Percentiles rank a stretch among this genome's conserved stretches.
phyloP scores from a whole-genome alignment of 2,888 invertebrate species.

The Trisateles emortualis region DNA sequence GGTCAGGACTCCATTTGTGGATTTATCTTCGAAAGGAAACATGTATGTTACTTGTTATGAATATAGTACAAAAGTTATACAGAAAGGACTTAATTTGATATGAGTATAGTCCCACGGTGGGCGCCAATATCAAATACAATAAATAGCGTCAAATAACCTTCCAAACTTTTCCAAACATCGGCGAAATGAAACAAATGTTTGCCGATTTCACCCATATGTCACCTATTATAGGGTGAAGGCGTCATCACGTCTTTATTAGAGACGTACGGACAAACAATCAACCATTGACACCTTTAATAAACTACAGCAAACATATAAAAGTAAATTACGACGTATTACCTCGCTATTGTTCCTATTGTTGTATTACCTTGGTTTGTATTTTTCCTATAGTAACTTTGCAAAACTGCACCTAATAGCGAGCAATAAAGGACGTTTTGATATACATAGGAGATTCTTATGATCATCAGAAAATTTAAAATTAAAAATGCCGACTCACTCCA shows the following conservation, averaged over 20 bases:
- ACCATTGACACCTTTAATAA: conserved; percentile 27
- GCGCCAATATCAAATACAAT: conserved; percentile 31
- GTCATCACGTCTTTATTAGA: conserved; percentile 36
- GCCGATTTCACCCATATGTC: conserved; percentile 18
- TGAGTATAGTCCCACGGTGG: conserved; percentile 22
- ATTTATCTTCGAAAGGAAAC: too few relatives aligned
- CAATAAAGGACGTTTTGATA: too few relatives aligned
- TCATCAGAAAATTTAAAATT: too few relatives aligned
- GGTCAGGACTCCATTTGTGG: too few relatives aligned
- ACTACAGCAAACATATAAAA: conserved; percentile 30
- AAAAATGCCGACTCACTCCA: too few relatives aligned
- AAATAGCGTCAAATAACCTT: conserved; percentile 7
- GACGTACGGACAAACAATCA: conserved; percentile 34
- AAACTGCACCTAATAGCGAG: too few relatives aligned
- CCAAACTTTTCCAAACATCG: conserved; percentile 10
- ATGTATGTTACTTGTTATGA: too few relatives aligned
- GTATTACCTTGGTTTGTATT: too few relatives aligned
- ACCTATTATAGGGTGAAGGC: conserved; percentile 28
- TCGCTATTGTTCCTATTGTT: too few relatives aligned
- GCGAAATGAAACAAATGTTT: conserved; percentile 19
- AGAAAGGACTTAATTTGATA: conserved; percentile 1
- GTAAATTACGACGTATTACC: conserved; percentile 11
- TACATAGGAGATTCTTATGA: too few relatives aligned
- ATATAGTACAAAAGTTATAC: too few relatives aligned
- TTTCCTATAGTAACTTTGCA: too few relatives aligned